Base-by-base conservation (phyloP, 2,113 vertebrate genomes). In the Polypterus bichir region DNA sequence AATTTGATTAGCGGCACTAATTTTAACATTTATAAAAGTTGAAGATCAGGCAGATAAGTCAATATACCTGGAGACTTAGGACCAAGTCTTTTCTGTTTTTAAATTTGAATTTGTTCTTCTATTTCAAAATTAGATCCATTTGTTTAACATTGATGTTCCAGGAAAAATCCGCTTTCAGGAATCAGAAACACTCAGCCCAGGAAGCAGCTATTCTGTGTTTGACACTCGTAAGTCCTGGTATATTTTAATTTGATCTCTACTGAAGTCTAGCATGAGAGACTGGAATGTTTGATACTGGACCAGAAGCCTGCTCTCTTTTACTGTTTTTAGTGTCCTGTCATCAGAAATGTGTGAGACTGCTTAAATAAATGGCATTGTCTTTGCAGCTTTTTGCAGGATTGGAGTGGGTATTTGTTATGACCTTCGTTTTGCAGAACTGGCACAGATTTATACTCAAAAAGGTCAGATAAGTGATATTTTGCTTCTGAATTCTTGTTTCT, bases 331-430 rank as follows among this genome's bases (percentile, higher is more conserved):
- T 61, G 7, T 57, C 51, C 59, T 45, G 44, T 7, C 48, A 61
- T 44, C 55, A 3, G 1, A 3, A 2, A 0, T 9, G 58, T 64
- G 0, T 3, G 59, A 9, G 27, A 61, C 51, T 9, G 59, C 61
- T 27, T 56, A 44, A 11, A 47, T 27, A 27, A 27, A 27, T 27
- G 27, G 27, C 27, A 27, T 27, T 27, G 27, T 27, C 58, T 60
- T 5, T 4, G 44, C 83, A 99, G 96, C 94, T 0, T 97, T 85
- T 82, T 98, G 95, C 77, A 94, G 85, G 80, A 88, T 98, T 61
- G 96, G 96, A 8, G 84, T 99, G 5, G 96, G 95, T 53, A 98
- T 99, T 73, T 99, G 96, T 79, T 99, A 99, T 0, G 95, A 99
- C 69, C 85, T 99, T 3, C 86, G 96, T 59, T 99, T 99, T 69